Base-by-base conservation (phyloP, 2,888 invertebrate genomes). In the Scaptodrosophila latifasciaeformis region DNA sequence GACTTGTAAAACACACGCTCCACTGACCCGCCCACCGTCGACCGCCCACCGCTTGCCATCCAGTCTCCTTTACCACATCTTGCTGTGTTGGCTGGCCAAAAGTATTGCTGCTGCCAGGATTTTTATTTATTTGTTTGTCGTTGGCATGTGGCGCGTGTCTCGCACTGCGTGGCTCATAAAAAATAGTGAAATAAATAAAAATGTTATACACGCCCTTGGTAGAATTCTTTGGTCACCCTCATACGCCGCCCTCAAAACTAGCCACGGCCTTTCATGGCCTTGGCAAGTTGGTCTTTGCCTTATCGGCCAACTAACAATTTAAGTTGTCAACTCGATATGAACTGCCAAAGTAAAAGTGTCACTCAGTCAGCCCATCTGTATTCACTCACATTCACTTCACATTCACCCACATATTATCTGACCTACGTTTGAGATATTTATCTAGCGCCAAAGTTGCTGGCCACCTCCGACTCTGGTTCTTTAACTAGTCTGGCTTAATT, bases 1-100 rank as follows among this genome's bases (percentile, higher is more conserved):
- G 84, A 82, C 82, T 84, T 82, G 82, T 82, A 80, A 81, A 82
- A 81, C 82, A 81, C 78, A 80, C 78, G 82, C 78, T 74, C 69
- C 70, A 71, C 69, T 82, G 80, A 72, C 78, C 66, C 68, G 58
- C 50, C 7, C 21, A 13, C 4, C 47, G 24, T 24, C 47, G 13
- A 13, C 47, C 42, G 24, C 29, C 29, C 6, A 30, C 40, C 30
- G 12, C 40, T 35, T 13, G 4, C 10, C 31, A n/a, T 10, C 18
- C 2, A 45, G 37, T 35, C 40, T 51, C 49, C 40, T 54, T 54
- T 51, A 17, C n/a, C 21, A 5, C 5, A 29, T 7, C 15, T 7
- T 15, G 37, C 12, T 17, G 18, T 18, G 19, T 15, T 15, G 4
- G 13, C 18, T 18, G 17, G 15, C 18, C 39, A n/a, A n/a, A n/a